Base-by-base conservation (phyloP, 2,888 invertebrate genomes). In the Patella depressa region DNA sequence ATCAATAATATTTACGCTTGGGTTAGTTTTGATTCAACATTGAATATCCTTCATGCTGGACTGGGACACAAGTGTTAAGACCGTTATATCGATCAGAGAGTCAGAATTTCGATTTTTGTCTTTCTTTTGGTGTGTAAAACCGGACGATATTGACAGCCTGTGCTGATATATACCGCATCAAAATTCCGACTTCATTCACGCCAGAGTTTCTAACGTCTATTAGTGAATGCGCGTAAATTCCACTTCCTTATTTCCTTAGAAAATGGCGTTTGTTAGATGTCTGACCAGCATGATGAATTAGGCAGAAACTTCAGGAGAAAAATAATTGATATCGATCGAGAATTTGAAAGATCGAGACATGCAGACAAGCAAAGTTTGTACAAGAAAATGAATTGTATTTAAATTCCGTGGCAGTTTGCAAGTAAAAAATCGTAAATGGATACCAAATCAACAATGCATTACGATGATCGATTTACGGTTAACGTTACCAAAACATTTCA, bases 111-210 rank as follows among this genome's bases (percentile, higher is more conserved):
- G 65, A 65, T 65, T 65, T 65, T 65, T 65, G 19, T 24, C 19
- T 24, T 65, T 65, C 24, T 24, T 24, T 19, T 24, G 19, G 65
- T 65, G 65, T 65, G 65, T 65, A 24, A 65, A 24, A 65, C 65
- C 65, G 65, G 65, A 65, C 65, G 65, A 11, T 65, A 65, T 65
- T 65, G 65, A 65, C 65, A 65, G 24, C 19, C 24, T 12, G 24
- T 24, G 65, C 65, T 65, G 65, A 65, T 65, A 65, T 65, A 65
- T 65, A 65, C 65, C 65, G 65, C 24, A 65, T 65, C 65, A 19
- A 65, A 65, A 65, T 65, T 65, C 65, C 65, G 65, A 24, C 24
- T 65, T 24, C 24, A 65, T 65, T 65, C 65, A 65, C 65, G 24
- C 19, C 65, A 24, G 19, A 65, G 19, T 65, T 24, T 65, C 65